Conservation (phyloP, 2,113 vertebrate genomes). For the Motacilla alba region DNA sequence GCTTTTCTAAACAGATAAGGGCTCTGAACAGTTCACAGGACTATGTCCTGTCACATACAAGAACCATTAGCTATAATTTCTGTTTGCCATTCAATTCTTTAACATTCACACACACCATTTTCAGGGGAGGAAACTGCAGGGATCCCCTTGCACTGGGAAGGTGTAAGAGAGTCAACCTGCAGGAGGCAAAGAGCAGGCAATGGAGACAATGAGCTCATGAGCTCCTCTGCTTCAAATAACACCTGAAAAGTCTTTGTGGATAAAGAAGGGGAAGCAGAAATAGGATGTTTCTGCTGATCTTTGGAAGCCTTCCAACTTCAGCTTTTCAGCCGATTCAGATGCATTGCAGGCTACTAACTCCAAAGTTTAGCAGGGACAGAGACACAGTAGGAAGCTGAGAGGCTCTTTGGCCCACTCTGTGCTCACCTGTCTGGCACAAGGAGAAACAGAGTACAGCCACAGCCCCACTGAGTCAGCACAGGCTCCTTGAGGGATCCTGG, state of each 20-base stretch:
- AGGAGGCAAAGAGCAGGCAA: neutral
- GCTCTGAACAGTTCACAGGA: neutral
- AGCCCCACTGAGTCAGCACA: neutral
- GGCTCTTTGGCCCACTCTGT: neutral
- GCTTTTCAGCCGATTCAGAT: neutral
- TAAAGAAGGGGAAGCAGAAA: neutral
- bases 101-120: neutral
- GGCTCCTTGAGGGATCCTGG: neutral
- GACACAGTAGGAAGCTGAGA: neutral
- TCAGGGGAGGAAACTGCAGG: neutral
- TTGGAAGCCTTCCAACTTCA: neutral
- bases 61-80: neutral
- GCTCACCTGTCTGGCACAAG: neutral
- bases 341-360: neutral
- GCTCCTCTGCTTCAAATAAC: slow-evolving; percentile 12
- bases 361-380: neutral
- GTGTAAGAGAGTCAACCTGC: neutral
- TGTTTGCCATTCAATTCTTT: neutral
- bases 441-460: neutral
- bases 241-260: slow-evolving; percentile 5
- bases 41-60: neutral
- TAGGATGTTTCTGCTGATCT: neutral
- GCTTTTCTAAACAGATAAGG: neutral
- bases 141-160: neutral
- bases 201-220: neutral